Percentiles rank a stretch among this genome's conserved stretches.
Evolutionary conservation across 2,113 vertebrate species (phyloP).

Genomic region (Pygoscelis antarcticus): DNA sequence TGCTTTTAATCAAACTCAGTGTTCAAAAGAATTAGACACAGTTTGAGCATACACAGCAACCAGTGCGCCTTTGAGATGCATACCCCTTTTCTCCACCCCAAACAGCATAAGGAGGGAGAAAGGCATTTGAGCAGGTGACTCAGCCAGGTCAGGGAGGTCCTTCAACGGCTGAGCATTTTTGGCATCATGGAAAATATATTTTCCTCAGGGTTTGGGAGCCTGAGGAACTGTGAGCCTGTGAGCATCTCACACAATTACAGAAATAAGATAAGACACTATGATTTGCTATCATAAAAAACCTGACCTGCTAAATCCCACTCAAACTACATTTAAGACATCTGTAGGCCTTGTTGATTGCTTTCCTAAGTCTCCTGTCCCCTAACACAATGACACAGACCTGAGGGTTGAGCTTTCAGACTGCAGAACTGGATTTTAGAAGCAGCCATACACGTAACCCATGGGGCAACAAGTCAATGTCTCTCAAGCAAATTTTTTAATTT

Average conservation of each 20-base stretch:
- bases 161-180: neutral
- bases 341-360: neutral
- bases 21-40: neutral
- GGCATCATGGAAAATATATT: neutral
- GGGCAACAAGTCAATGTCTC: neutral
- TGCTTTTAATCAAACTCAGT: neutral
- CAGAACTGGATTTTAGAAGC: neutral
- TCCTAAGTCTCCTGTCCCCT: neutral
- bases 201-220: neutral
- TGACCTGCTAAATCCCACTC: neutral
- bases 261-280: neutral
- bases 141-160: neutral
- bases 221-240: neutral
- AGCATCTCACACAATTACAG: neutral
- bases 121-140: neutral
- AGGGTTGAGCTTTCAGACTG: neutral
- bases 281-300: neutral
- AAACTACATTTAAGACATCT: neutral
- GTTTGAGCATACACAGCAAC: neutral
- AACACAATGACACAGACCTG: neutral
- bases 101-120: neutral
- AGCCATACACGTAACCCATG: neutral
- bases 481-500: neutral
- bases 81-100: neutral
- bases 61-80: neutral